Conservation (phyloP, 64 coral and sea anemone genomes). For the Montipora cactus region DNA sequence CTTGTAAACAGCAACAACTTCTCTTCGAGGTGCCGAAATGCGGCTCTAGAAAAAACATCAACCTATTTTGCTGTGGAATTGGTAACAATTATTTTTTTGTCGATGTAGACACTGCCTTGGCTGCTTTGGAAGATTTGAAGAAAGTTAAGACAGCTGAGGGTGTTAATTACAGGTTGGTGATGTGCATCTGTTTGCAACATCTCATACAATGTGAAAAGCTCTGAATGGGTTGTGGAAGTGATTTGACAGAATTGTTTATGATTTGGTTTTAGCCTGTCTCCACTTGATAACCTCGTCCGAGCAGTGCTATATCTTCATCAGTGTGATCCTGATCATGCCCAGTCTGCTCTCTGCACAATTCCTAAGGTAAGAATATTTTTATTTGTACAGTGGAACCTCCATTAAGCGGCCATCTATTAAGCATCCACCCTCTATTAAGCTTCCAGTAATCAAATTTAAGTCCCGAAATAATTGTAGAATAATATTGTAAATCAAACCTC, state of each 20-base stretch:
- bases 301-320: slow-evolving; percentile 80
- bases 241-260: neutral
- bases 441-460: no score
- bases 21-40: no score
- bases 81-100: neutral
- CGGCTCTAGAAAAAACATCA: no score
- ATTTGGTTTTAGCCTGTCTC: slow-evolving; percentile 47
- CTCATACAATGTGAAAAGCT: neutral
- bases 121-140: slow-evolving; percentile 84
- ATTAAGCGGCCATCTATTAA: no score
- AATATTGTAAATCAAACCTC: no score
- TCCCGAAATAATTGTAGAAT: no score
- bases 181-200: neutral
- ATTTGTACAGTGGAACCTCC: no score
- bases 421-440: no score
- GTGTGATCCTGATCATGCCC: slow-evolving; percentile 86
- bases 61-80: no score
- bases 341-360: slow-evolving; percentile 57
- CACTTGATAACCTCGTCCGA: slow-evolving; percentile 84
- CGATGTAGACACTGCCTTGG: slow-evolving; percentile 72
- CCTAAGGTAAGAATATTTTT: slow-evolving; percentile 52
- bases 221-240: neutral
- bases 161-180: slow-evolving; percentile 29
- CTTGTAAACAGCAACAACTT: no score
- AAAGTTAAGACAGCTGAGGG: slow-evolving; percentile 37